Percentiles rank a stretch among this genome's conserved stretches.
Evolutionary conservation across 1,140 invertebrate species (phyloP).

Genomic region (Ctenoplectra terminalis): DNA sequence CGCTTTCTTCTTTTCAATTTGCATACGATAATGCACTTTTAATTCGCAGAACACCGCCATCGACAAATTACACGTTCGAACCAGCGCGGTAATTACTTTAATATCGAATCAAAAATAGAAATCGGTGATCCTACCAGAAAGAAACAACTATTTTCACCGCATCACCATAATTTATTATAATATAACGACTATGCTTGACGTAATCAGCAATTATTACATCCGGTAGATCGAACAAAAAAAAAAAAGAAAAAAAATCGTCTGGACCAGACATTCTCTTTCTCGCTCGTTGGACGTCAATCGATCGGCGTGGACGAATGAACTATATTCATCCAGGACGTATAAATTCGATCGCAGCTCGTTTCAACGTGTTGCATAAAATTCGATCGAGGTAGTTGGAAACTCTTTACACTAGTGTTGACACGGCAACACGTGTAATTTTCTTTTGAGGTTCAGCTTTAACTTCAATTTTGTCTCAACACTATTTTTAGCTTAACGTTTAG

Average conservation of each 20-base stretch:
- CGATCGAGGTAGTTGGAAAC: no score
- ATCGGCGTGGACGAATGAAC: background rate
- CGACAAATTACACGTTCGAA: background rate
- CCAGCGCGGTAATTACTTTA: background rate
- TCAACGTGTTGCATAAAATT: background rate
- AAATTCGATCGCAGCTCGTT: background rate
- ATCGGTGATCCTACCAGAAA: background rate
- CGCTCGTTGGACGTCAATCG: background rate
- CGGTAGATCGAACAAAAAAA: no score
- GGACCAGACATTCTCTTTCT: background rate
- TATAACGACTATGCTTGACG: background rate
- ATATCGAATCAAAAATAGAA: slow-evolving; percentile 3
- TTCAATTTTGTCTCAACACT: no score
- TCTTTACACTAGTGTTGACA: no score
- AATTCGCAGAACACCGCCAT: background rate
- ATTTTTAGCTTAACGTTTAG: no score
- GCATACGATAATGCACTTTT: background rate
- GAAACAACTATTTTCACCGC: background rate
- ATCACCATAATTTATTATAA: background rate
- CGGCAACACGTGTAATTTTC: no score
- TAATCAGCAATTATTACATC: background rate
- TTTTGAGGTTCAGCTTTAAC: no score
- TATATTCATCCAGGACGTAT: background rate
- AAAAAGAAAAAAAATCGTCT: background rate
- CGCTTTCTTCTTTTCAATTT: background rate